Evolutionary conservation across 2,888 invertebrate genomes (phyloP).

Genomic region (Spisula solida): DNA sequence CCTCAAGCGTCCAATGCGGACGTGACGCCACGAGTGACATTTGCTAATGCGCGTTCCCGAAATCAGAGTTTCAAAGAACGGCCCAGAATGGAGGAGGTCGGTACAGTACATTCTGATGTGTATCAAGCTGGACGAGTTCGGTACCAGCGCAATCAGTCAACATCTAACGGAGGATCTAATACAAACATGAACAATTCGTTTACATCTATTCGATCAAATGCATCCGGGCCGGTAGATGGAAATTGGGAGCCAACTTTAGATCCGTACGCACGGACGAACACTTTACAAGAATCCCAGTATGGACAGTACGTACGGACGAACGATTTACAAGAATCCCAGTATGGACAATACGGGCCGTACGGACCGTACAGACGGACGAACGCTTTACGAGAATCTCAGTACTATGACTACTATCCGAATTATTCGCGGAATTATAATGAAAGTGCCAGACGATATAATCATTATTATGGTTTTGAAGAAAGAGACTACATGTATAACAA

Average conservation of each 20-base stretch:
- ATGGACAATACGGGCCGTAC: too few relatives aligned
- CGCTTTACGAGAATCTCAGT: neutral
- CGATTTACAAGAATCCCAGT: neutral
- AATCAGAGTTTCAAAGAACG: conserved; percentile 55
- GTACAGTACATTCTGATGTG: conserved; percentile 64
- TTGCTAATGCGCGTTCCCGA: conserved; percentile 61
- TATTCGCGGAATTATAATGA: conserved; percentile 32
- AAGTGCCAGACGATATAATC: conserved; percentile 18
- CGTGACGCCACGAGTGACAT: conserved; percentile 63
- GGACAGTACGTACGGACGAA: conserved; percentile 53
- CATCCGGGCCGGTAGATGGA: conserved; percentile 59
- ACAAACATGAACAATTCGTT: conserved; percentile 52
- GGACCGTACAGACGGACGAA: conserved; percentile 35
- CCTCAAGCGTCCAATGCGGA: conserved; percentile 62
- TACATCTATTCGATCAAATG: conserved; percentile 61
- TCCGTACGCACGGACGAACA: conserved; percentile 56
- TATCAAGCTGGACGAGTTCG: conserved; percentile 42
- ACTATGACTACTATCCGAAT: neutral
- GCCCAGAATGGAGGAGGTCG: conserved; percentile 74
- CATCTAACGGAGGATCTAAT: conserved; percentile 41
- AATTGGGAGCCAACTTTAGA: conserved; percentile 68
- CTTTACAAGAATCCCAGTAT: neutral
- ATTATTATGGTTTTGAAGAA: conserved; percentile 58
- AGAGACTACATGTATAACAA: conserved; percentile 50
- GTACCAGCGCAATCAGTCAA: conserved; percentile 52